Evolutionary conservation across 2,113 vertebrate genomes (phyloP).

Genomic region (Acrocephalus kingi): DNA sequence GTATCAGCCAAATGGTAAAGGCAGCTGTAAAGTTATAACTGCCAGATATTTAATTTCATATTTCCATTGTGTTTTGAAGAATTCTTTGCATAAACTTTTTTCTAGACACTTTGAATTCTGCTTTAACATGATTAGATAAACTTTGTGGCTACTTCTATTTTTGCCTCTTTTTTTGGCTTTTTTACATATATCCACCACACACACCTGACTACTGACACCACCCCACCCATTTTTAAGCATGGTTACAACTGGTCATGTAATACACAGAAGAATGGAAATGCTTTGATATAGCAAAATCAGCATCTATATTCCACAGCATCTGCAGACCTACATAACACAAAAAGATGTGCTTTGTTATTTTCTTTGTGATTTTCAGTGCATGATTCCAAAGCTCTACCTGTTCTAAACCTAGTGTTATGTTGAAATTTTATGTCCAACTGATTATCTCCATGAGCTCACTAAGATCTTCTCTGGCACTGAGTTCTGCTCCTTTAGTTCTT

Average conservation of each 20-base stretch:
- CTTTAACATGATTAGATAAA: neutral
- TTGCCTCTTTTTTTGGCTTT: neutral
- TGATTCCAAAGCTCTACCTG: neutral
- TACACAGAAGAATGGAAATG: neutral
- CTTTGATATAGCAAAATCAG: neutral
- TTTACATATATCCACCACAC: neutral
- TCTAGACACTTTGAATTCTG: neutral
- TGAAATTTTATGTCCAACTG: neutral
- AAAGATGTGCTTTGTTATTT: neutral
- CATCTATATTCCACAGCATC: neutral
- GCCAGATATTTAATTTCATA: neutral
- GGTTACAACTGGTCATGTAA: fast-evolving
- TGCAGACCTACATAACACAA: neutral
- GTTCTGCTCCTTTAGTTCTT: neutral
- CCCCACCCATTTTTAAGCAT: neutral
- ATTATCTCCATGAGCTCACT: neutral
- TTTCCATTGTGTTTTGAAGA: neutral
- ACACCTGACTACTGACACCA: fast-evolving
- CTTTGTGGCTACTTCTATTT: neutral
- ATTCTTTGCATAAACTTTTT: neutral
- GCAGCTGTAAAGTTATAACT: neutral
- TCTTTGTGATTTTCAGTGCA: neutral
- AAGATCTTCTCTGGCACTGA: neutral
- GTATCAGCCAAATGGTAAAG: neutral
- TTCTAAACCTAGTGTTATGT: neutral